phyloP scores from a whole-genome alignment of 2,888 invertebrate genomes.

The Micoletzkya japonica region DNA sequence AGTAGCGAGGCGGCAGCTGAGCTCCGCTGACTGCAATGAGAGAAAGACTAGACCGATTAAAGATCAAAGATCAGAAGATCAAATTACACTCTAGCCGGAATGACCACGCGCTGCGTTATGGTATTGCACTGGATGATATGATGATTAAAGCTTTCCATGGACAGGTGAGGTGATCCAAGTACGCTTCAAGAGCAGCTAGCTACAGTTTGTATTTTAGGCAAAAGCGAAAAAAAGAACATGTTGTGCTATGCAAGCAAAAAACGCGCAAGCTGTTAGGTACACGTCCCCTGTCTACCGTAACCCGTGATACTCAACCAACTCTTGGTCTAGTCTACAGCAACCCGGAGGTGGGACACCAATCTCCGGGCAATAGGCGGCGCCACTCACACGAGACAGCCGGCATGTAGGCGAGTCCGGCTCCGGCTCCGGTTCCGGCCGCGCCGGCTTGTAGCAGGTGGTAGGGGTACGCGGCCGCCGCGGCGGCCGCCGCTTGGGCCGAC shows the following conservation, averaged over 20 bases:
- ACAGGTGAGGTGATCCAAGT: slow-evolving; percentile 2
- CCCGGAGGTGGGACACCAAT: not conserved
- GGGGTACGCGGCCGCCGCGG: slow-evolving; percentile 34
- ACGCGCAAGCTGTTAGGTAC: too few relatives aligned
- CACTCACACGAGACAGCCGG: slow-evolving; percentile 57
- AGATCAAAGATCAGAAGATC: not conserved
- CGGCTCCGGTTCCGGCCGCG: slow-evolving; percentile 19
- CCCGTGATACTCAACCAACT: too few relatives aligned
- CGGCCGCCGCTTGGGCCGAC: not conserved
- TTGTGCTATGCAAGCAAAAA: too few relatives aligned
- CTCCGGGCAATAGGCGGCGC: too few relatives aligned
- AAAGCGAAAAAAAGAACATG: slow-evolving; percentile 6
- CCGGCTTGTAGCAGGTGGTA: slow-evolving; percentile 39
- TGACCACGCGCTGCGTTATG: not conserved
- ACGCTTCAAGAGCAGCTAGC: too few relatives aligned
- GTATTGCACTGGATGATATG: too few relatives aligned
- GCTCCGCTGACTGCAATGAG: slow-evolving; percentile 51
- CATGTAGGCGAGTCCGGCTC: slow-evolving; percentile 34
- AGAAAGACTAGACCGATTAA: slow-evolving; percentile 9
- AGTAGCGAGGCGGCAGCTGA: slow-evolving; percentile 57
- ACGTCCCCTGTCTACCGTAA: too few relatives aligned
- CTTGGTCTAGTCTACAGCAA: slow-evolving; percentile 5
- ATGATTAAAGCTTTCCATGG: too few relatives aligned
- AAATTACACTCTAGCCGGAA: not conserved
- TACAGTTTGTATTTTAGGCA: not conserved